A percentile compares a stretch with the other conserved stretches of the same genome.
phyloP scores from a whole-genome alignment of 1,140 invertebrate genomes.

The Helicoverpa zea region DNA sequence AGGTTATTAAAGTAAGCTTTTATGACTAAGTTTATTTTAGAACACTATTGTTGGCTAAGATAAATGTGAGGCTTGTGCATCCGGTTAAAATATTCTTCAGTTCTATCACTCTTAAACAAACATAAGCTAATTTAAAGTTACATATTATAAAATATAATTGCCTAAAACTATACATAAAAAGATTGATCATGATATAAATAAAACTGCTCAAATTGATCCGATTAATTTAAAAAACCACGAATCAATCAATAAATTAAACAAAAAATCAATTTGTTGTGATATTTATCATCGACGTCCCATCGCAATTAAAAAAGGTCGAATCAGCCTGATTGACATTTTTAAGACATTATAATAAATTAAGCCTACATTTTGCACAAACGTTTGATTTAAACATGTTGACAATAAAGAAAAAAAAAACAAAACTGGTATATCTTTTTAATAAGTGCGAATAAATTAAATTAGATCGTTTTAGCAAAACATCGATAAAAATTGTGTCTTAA shows the following conservation, averaged over 20 bases:
- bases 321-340: not conserved
- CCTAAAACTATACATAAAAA: not conserved
- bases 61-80: not conserved
- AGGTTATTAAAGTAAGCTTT: too few relatives aligned
- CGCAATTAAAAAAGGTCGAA: constrained; percentile 10
- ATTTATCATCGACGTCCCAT: not conserved
- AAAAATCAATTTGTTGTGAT: constrained; percentile 3
- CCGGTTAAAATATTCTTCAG: not conserved
- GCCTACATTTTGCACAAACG: not conserved
- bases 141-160: constrained; percentile 10
- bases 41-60: too few relatives aligned
- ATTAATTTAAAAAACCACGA: constrained; percentile 2
- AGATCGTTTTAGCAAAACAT: not conserved
- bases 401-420: not conserved
- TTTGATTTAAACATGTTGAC: not conserved
- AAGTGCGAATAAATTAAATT: not conserved
- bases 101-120: not conserved
- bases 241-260: not conserved
- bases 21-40: too few relatives aligned
- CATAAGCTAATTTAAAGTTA: not conserved
- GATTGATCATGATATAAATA: not conserved
- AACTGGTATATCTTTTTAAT: not conserved
- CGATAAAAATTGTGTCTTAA: constrained; percentile 13
- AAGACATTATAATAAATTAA: constrained; percentile 2
- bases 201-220: constrained; percentile 20